Base-by-base conservation (phyloP, 2,797 vertebrate genomes). In the Arctocebus calabarensis region DNA sequence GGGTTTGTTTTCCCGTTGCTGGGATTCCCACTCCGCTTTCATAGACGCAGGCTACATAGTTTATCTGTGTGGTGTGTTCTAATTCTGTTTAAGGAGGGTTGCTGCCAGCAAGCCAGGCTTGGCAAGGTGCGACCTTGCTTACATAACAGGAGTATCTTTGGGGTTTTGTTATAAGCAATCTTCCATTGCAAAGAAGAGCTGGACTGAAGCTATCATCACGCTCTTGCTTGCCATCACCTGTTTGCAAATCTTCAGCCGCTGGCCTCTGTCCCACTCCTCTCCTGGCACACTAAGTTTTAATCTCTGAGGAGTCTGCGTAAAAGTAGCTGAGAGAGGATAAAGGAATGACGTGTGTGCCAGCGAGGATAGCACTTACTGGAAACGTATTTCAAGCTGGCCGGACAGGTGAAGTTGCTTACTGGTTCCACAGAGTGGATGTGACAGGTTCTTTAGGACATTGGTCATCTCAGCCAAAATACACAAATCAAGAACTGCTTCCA, bases 31-130 rank as follows among this genome's bases (percentile, higher is more conserved):
- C 27, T 55, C 94, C 59, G 20, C 73, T 96, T 90, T 62, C 78
- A 71, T 11, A 16, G 96, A 73, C 13, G 27, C 52, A 6, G 0
- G 0, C 27, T 73, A 55, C 96, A 96, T 96, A 96, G 84, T 83
- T 95, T 43, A 55, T 96, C 84, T 88, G 70, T 96, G 96, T 93
- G 90, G 34, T 90, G 94, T 92, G 90, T 96, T 96, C 97, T 98
- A 96, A 97, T 95, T 97, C 92, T 88, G 89, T 95, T 64, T 48
- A 66, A 88, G 71, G 57, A 93, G 25, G 61, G 37, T 19, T 79
- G 32, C 84, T 91, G 68, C 71, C 91, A 94, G 86, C 45, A 59
- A 10, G 5, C 27, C 70, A 43, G 40, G 74, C 78, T 87, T 81
- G 77, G 84, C 77, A 88, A 71, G 40, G 34, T 32, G 48, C 45